Evolutionary conservation across 2,888 invertebrate genomes (phyloP), one percentile per base, ranked within the genome.

Genomic region (Saturnia japonica): DNA sequence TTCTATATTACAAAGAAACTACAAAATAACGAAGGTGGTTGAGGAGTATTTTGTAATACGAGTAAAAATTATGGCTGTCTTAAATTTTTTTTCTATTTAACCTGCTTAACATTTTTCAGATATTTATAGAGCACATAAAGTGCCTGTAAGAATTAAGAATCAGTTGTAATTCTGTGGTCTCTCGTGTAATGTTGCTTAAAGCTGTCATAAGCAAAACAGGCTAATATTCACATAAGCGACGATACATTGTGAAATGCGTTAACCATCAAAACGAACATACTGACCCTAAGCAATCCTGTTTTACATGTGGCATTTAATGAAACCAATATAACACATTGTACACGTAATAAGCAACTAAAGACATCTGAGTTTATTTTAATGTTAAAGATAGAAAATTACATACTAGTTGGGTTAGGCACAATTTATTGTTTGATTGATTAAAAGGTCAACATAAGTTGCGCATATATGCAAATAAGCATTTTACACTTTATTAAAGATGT

Each of bases 211-310:
- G 73, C 72, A 80, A 75, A 81, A 76, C 78, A 74, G 66, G 45
- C 74, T 74, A 74, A 80, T 77, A 76, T 76, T 80, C 77, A 67
- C 40, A 1, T 80, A 80, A 80, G 83, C 79, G 74, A 79, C 77
- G 75, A 77, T 74, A 76, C 70, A 77, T 88, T 90, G 83, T 82
- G 86, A 85, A 89, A 90, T 80, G 77, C 72, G 70, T 67, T 72
- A 71, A 76, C 74, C 69, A 68, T 76, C 74, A 72, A 76, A 78
- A 75, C 80, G 79, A 78, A 78, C 74, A 77, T 77, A 77, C 76
- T 89, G 90, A 88, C 88, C 88, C 86, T 73, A 77, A 77, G 73
- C 74, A 76, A 87, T 88, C 91, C 87, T 86, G 90, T 90, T 89
- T 78, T 79, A 76, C 83, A 78, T 80, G 80, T 88, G 90, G 86